A percentile compares a stretch with the other conserved stretches of the same genome.
Conservation (phyloP, 1,140 invertebrate species). For the Papilio aristodemus region DNA sequence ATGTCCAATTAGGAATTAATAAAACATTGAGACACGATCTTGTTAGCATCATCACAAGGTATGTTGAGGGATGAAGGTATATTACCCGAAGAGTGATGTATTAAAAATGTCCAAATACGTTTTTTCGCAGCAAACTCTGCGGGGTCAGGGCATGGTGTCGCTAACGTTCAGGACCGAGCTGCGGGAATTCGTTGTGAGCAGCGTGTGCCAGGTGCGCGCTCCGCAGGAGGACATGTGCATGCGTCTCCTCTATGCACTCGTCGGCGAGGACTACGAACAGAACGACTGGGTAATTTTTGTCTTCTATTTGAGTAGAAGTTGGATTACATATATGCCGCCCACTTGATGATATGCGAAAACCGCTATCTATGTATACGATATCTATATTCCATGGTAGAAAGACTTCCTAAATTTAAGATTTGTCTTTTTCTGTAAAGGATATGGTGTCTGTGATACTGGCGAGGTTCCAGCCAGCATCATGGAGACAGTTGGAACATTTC, state of each 20-base stretch:
- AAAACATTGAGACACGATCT: too few relatives aligned
- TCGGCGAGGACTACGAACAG: constrained; percentile 73
- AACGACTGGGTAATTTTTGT: constrained; percentile 57
- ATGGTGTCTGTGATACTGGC: constrained; percentile 52
- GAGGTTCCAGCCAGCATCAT: constrained; percentile 65
- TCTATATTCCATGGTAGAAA: too few relatives aligned
- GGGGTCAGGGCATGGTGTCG: constrained; percentile 50
- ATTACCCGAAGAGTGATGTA: too few relatives aligned
- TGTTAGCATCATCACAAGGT: too few relatives aligned
- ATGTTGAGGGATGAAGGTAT: too few relatives aligned
- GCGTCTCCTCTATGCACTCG: constrained; percentile 51
- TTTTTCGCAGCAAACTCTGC: constrained; percentile 53
- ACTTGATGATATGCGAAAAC: too few relatives aligned
- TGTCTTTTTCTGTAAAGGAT: constrained; percentile 51
- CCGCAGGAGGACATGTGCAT: constrained; percentile 63
- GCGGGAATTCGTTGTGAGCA: constrained; percentile 44
- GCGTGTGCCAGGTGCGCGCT: constrained; percentile 53
- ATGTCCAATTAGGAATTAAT: too few relatives aligned
- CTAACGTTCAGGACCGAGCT: constrained; percentile 39
- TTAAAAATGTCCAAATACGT: too few relatives aligned
- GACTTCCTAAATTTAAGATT: not conserved
- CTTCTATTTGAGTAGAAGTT: too few relatives aligned
- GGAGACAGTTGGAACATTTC: constrained; percentile 66
- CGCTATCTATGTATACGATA: too few relatives aligned
- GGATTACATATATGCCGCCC: too few relatives aligned